Conservation (phyloP, 2,113 vertebrate species). For the Petroica traversi region DNA sequence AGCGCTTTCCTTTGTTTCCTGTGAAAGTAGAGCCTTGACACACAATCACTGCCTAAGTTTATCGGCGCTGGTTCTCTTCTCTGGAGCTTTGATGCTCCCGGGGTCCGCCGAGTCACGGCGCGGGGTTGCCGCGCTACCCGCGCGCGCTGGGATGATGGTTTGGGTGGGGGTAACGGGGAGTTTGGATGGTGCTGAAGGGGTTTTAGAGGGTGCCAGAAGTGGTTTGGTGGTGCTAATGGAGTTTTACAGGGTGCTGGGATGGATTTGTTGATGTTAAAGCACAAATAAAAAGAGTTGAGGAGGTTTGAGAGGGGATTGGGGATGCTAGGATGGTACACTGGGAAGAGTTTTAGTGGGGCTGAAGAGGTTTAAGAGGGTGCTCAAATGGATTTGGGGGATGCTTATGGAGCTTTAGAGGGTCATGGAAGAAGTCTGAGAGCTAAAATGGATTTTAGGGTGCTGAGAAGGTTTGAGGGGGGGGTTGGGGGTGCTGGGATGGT, state of each 20-base stretch:
- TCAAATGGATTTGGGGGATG: neutral
- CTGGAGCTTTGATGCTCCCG: neutral
- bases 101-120: neutral
- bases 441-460: neutral
- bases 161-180: neutral
- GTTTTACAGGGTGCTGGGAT: neutral
- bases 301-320: neutral
- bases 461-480: neutral
- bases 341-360: neutral
- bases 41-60: fast-evolving
- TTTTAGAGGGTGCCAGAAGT: neutral
- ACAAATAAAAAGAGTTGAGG: neutral
- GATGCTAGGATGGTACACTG: neutral
- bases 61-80: neutral
- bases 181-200: neutral
- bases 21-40: neutral
- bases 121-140: neutral
- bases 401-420: neutral
- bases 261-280: neutral
- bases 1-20: fast-evolving
- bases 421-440: neutral
- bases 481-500: too few relatives aligned
- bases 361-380: neutral
- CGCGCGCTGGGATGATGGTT: neutral
- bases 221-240: neutral